Base-by-base conservation (phyloP, 2,113 vertebrate species). In the Ivindomyrus marchei region DNA sequence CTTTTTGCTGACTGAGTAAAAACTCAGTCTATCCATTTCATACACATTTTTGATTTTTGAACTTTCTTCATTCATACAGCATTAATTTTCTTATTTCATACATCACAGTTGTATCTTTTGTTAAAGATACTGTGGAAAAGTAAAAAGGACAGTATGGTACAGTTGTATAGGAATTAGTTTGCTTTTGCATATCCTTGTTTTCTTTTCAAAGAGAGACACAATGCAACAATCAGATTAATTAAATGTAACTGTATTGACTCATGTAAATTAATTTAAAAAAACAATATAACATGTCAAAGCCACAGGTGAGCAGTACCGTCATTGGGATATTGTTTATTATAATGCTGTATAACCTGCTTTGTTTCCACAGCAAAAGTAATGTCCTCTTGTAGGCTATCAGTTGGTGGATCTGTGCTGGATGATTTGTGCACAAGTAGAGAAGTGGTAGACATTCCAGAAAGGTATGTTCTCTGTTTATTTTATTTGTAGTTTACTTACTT, bases 301-400 rank as follows among this genome's bases (percentile, higher is more conserved):
- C 36, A 42, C 36, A 42, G 36, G 36, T 80, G 4, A 42, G 74
- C 13, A 42, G 74, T 42, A 80, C 15, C 6, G 1, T 21, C 19
- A 56, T 24, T 21, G 24, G 39, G 10, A 10, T 15, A 66, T 50
- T 56, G 19, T 87, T 88, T 88, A 27, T 27, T 89, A 7, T 66
- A 50, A 24, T 88, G 70, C 50, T 70, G 3, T 13, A 77, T 21
- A 91, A 88, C n/a, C 80, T 85, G 21, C 24, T 46, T 46, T 85
- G 83, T 89, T 85, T 21, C 74, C 24, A 85, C 46, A 96, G 96
- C 92, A 88, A 94, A 92, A 15, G 90, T 93, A 50, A 92, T 93
- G 74, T 93, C 94, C 9, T 89, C 91, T 77, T 95, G 93, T 90
- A 94, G 91, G 86, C 92, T 96, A n/a, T 87, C 91, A 11, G 58